These are phyloP conservation scores for Hippocampus barbouri DNA, from an alignment of 2,113 vertebrate species.

Conservation along the genomic window DNA sequence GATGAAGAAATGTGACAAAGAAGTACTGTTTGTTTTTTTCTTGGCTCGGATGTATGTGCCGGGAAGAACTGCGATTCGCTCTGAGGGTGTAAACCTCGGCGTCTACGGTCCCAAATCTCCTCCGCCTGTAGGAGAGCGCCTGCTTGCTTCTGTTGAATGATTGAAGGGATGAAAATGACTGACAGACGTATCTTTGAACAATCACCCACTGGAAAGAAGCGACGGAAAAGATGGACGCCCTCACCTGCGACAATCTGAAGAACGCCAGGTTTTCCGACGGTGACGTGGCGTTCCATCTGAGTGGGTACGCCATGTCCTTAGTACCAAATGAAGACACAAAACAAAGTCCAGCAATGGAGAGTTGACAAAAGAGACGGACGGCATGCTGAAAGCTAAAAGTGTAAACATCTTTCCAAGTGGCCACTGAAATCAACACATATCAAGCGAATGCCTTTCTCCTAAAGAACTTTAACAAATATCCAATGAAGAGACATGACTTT, in stretches of 20 bases:
- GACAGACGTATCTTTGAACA: conserved; percentile 39
- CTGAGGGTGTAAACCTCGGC: conserved; percentile 25
- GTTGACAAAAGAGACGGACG: conserved; percentile 22
- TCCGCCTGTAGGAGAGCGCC: conserved; percentile 67
- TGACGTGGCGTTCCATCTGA: conserved; percentile 10
- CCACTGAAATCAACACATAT: conserved; percentile 74
- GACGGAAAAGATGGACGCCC: conserved; percentile 7
- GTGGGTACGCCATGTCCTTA: background rate
- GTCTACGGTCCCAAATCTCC: conserved; percentile 46
- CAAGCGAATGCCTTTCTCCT: conserved; percentile 67
- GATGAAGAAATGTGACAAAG: conserved; percentile 32
- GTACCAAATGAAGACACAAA: conserved; percentile 3
- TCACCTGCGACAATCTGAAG: conserved; percentile 45
- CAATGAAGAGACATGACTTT: conserved; percentile 67
- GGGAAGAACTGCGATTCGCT: conserved; percentile 25
- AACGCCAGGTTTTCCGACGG: conserved; percentile 23
- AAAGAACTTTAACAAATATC: conserved; percentile 35
- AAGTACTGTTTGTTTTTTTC: conserved; percentile 28
- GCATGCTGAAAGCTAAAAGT: conserved; percentile 40
- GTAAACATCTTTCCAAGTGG: conserved; percentile 24
- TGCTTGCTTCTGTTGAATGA: conserved; percentile 62
- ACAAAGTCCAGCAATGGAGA: conserved; percentile 18
- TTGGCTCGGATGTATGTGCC: conserved; percentile 8
- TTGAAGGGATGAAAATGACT: conserved; percentile 62
- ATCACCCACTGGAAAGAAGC: conserved; percentile 38